Conservation (phyloP, 1,140 invertebrate species). For the Lasioglossum albipes region DNA sequence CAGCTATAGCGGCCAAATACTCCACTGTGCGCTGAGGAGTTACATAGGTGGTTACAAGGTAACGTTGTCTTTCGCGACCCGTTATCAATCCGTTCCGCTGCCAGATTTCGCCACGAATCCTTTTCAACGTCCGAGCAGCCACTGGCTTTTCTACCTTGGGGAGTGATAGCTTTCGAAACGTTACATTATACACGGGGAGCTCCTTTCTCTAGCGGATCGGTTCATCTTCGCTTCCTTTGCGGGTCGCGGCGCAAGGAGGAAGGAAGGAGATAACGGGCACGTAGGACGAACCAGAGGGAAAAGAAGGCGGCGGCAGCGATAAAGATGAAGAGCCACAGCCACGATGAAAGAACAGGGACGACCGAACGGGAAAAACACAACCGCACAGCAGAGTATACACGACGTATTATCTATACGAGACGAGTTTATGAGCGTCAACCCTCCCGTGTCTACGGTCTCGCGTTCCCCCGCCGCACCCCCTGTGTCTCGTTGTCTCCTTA, state of each 20-base stretch:
- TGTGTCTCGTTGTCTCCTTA: conserved; percentile 12
- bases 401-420: conserved; percentile 21
- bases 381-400: not conserved
- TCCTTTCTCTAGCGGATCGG: conserved; percentile 29
- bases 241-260: not conserved
- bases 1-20: no score
- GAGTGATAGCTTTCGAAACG: conserved; percentile 50
- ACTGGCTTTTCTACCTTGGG: conserved; percentile 20
- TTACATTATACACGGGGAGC: conserved; percentile 45
- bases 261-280: not conserved
- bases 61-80: not conserved
- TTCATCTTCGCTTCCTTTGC: conserved; percentile 34
- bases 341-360: conserved; percentile 12
- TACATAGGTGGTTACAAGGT: not conserved
- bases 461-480: not conserved
- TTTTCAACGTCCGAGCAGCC: conserved; percentile 34
- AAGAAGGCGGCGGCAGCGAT: not conserved
- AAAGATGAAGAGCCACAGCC: not conserved
- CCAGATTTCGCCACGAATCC: conserved; percentile 12
- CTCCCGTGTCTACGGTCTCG: not conserved
- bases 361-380: not conserved
- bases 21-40: no score
- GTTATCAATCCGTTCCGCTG: conserved; percentile 4
- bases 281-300: not conserved
- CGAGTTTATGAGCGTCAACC: conserved; percentile 18